Conservation (phyloP, 2,888 invertebrate species). For the Phrixothrix hirtus region DNA sequence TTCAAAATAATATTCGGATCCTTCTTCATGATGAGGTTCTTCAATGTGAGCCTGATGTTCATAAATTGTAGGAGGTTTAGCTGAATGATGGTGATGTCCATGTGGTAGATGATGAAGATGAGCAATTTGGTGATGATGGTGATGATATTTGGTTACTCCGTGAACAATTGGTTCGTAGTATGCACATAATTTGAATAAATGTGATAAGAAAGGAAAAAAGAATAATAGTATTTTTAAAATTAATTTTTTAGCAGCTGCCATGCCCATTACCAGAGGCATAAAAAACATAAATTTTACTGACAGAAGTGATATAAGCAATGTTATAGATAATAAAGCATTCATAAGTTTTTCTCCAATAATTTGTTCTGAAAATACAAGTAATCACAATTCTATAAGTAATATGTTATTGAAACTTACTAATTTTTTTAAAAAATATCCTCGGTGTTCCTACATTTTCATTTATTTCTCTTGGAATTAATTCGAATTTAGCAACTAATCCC, state of each 20-base stretch:
- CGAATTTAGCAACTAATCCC: slow-evolving; percentile 75
- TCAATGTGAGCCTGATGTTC: no score
- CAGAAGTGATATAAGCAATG: slow-evolving; percentile 77
- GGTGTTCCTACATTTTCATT: slow-evolving; percentile 52
- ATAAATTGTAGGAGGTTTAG: background rate
- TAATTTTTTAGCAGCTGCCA: slow-evolving; percentile 82
- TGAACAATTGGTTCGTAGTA: slow-evolving; percentile 70
- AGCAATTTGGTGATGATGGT: slow-evolving; percentile 79
- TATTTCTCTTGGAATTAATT: slow-evolving; percentile 63
- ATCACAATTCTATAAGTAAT: background rate
- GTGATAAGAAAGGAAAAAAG: slow-evolving; percentile 79
- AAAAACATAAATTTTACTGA: slow-evolving; percentile 81
- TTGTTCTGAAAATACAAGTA: slow-evolving; percentile 65
- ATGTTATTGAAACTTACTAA: slow-evolving; percentile 61
- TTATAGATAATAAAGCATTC: slow-evolving; percentile 73
- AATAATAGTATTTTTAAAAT: slow-evolving; percentile 79
- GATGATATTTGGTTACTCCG: slow-evolving; percentile 74
- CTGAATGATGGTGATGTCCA: slow-evolving; percentile 25
- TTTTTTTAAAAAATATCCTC: slow-evolving; percentile 70
- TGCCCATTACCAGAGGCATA: slow-evolving; percentile 75
- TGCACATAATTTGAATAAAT: slow-evolving; percentile 83
- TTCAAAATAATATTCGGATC: slow-evolving; percentile 1
- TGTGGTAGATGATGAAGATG: slow-evolving; percentile 70
- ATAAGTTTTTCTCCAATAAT: slow-evolving; percentile 73
- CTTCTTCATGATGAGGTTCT: slow-evolving; percentile 1